Base-by-base conservation (phyloP, 2,113 vertebrate genomes). In the Rhinichthys klamathensis region DNA sequence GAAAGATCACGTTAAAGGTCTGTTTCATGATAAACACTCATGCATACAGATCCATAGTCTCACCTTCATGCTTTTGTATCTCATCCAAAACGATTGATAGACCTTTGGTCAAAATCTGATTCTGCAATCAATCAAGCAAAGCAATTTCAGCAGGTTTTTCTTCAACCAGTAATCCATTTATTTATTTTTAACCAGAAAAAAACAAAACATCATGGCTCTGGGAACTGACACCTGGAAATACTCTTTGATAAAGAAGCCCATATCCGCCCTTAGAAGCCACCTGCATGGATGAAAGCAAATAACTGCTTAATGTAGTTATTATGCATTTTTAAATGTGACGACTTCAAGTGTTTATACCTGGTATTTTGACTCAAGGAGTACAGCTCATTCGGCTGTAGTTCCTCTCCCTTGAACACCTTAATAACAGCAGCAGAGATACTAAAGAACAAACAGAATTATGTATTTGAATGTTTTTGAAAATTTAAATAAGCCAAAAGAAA, bases 241-340 rank as follows among this genome's bases (percentile, higher is more conserved):
- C 88, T 97, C 96, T 58, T 95, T 95, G 90, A 96, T 96, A 91
- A 97, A 97, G 1, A 95, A 95, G 86, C 96, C 96, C 1, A 96
- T 94, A 84, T 96, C 95, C 89, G 96, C 96, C 93, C 96, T 97
- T 87, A 96, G 89, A 92, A 97, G 92, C 79, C 92, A 89, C 87
- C 96, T 96, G 89, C 80, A 93, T 90, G 93, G 84, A 93, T 83
- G 74, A 88, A 90, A 91, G 25, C 27, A 11, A n/a, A 32, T 9
- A 78, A 44, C 21, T 15, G 60, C 44, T 32, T 27, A 84, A 60
- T 13, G 13, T 82, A 30, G 35, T 6, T 70, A 32, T 11, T 32
- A 72, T 11, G 58, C 21, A 80, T 69, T 27, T 41, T 63, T 21
- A 44, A 58, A 58, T 83, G 10, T 35, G 44, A 30, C 1, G 18